A percentile compares a stretch with the other conserved stretches of the same genome.
These are phyloP conservation scores for Gorsachius goisagi DNA, from an alignment of 2,113 vertebrate species.

Conservation along the genomic window DNA sequence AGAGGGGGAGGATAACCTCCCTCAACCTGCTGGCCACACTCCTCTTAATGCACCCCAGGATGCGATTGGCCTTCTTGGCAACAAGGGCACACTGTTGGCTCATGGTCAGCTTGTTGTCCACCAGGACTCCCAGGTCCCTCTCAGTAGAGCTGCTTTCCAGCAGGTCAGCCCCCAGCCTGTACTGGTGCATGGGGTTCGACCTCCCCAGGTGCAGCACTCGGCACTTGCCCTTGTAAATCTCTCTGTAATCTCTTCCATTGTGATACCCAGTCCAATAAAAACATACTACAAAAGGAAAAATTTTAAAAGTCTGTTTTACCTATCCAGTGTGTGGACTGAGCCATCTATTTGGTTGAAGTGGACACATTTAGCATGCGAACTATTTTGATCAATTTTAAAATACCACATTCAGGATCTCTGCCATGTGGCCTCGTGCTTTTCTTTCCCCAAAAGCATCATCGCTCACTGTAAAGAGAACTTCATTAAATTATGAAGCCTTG, in stretches of 20 bases:
- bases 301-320: not conserved
- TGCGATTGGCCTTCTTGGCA: too few relatives aligned
- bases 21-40: too few relatives aligned
- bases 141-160: too few relatives aligned
- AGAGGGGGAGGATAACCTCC: too few relatives aligned
- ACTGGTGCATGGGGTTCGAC: too few relatives aligned
- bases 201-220: too few relatives aligned
- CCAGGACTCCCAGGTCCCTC: too few relatives aligned
- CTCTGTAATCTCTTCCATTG: not conserved
- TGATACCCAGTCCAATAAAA: not conserved
- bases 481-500: not conserved
- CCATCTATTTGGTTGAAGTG: not conserved
- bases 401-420: not conserved
- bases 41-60: too few relatives aligned
- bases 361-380: not conserved
- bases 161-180: too few relatives aligned
- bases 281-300: not conserved
- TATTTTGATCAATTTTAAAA: not conserved
- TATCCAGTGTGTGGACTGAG: not conserved
- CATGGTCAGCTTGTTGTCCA: too few relatives aligned
- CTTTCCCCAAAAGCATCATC: not conserved
- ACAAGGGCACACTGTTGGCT: too few relatives aligned
- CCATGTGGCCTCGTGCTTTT: not conserved
- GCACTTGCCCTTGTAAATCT: too few relatives aligned
- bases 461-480: not conserved